phyloP scores from a whole-genome alignment of 2,113 vertebrate species.

The Bungarus multicinctus region DNA sequence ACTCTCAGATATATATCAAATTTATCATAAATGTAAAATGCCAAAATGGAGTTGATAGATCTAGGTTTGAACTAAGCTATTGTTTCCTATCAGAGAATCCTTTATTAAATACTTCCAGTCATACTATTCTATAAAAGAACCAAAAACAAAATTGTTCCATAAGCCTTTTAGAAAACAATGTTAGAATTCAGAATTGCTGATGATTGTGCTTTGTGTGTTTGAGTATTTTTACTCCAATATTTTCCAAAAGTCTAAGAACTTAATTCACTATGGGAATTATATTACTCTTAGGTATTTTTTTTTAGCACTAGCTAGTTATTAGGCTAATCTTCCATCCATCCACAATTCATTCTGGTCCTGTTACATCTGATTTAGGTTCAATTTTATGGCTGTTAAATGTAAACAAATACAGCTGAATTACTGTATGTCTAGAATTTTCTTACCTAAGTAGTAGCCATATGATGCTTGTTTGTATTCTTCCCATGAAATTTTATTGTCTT shows the following conservation, averaged over 20 bases:
- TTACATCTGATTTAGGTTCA: neutral
- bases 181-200: neutral
- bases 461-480: conserved; percentile 97
- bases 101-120: neutral
- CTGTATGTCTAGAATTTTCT: conserved; percentile 25
- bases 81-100: neutral
- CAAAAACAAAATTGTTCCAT: neutral
- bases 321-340: neutral
- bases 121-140: neutral
- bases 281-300: neutral
- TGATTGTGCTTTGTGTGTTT: neutral
- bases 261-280: neutral
- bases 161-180: neutral
- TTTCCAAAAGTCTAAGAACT: neutral
- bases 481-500: conserved; percentile 93
- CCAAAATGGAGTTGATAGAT: neutral
- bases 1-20: neutral
- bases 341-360: neutral
- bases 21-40: neutral
- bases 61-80: neutral
- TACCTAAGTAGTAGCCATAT: conserved; percentile 95
- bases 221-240: neutral
- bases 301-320: neutral
- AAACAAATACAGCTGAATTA: neutral
- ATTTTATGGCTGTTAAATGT: neutral